Evolutionary conservation across 2,113 vertebrate species (phyloP).

Genomic region (Passer domesticus): DNA sequence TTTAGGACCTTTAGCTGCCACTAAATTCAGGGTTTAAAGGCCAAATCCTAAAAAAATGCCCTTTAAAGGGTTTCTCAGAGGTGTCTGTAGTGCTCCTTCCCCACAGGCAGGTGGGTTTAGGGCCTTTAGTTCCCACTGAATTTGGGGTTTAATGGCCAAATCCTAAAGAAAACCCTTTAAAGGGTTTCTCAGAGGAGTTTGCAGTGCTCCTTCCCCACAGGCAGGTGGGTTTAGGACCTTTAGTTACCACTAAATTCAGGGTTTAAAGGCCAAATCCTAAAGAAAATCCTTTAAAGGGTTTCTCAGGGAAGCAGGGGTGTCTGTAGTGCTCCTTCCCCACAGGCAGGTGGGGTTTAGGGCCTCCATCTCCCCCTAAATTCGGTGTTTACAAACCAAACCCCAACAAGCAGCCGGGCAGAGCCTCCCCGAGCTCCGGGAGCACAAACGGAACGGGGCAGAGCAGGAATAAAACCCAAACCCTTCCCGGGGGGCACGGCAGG

Average conservation of each 20-base stretch:
- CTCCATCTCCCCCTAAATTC: not conserved
- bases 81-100: too few relatives aligned
- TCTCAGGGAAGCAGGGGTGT: not conserved
- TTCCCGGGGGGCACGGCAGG: not conserved
- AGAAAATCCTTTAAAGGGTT: fast-evolving
- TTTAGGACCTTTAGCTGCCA: not conserved
- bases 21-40: not conserved
- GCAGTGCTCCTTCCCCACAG: too few relatives aligned
- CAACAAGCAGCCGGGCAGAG: not conserved
- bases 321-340: not conserved
- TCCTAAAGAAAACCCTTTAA: too few relatives aligned
- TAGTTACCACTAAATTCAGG: too few relatives aligned
- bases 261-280: not conserved
- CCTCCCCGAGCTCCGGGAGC: not conserved
- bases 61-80: not conserved
- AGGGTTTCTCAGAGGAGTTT: too few relatives aligned
- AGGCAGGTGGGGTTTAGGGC: not conserved
- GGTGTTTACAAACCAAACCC: not conserved
- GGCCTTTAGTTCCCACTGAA: too few relatives aligned
- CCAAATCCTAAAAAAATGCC: fast-evolving
- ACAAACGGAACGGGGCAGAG: not conserved
- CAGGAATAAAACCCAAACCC: not conserved
- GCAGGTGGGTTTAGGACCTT: too few relatives aligned
- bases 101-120: too few relatives aligned
- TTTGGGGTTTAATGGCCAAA: too few relatives aligned